Evolutionary conservation across 2,888 invertebrate genomes (phyloP).

Genomic region (Drosophila pegasa): DNA sequence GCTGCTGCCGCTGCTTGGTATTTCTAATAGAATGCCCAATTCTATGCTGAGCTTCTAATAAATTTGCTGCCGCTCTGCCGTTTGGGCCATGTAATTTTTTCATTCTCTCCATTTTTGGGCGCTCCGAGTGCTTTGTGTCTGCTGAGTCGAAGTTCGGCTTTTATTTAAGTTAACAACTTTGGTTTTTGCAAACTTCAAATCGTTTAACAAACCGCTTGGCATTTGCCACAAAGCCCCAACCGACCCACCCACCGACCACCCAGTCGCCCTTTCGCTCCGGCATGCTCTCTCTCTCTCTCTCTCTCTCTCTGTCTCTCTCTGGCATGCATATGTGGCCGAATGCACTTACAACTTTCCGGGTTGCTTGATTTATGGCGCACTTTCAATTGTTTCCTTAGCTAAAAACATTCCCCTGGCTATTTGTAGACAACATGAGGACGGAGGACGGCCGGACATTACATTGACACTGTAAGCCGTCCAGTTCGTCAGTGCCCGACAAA

Average conservation of each 20-base stretch:
- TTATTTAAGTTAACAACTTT: constrained; percentile 65
- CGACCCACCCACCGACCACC: not conserved
- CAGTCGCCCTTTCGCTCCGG: not conserved
- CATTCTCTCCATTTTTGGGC: not conserved
- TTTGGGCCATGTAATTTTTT: constrained; percentile 55
- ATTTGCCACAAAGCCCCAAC: constrained; percentile 56
- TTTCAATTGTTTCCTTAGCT: constrained; percentile 69
- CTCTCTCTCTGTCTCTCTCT: constrained; percentile 16
- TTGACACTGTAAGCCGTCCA: constrained; percentile 32
- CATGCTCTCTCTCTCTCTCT: not conserved
- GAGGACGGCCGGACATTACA: constrained; percentile 27
- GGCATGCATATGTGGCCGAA: constrained; percentile 57
- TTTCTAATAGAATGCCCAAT: constrained; percentile 67
- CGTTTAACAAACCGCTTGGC: constrained; percentile 76
- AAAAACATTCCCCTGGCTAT: constrained; percentile 43
- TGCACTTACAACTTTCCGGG: constrained; percentile 73
- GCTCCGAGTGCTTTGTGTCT: constrained; percentile 24
- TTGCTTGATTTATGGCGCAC: constrained; percentile 73
- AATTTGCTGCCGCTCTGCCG: constrained; percentile 59
- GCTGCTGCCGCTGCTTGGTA: constrained; percentile 35
- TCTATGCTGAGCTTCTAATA: constrained; percentile 66
- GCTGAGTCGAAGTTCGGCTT: constrained; percentile 53
- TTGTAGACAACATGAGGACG: constrained; percentile 41
- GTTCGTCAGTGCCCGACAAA: not conserved
- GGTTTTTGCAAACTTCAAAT: constrained; percentile 67